Evolutionary conservation across 2,113 vertebrate genomes (phyloP), one percentile per base, ranked within the genome.

Genomic region (Brachirus orientalis): DNA sequence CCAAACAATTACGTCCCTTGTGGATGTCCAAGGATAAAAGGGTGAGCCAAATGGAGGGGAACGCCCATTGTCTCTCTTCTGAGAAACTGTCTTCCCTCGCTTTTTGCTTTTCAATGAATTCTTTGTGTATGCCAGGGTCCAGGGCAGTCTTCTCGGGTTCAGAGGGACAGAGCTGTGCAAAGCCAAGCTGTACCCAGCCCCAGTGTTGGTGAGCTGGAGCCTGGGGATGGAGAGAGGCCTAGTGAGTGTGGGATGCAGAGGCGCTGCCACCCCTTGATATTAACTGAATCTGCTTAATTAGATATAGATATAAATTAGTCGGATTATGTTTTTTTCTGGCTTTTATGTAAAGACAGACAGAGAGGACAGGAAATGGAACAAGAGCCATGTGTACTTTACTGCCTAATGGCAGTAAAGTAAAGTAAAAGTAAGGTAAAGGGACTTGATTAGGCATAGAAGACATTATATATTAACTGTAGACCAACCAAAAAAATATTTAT

Each of bases 1-100:
- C 81, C 74, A 68, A 89, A 93, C 92, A 92, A 92, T 91, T 82
- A 83, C 47, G 28, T 90, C 89, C 87, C 87, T 92, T 94, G 92
- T 92, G 88, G 81, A 90, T 48, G 69, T 78, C 79, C 43, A 53
- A 87, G 84, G 86, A 91, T 92, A 87, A 92, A 90, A 90, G 86
- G 79, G 63, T 73, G 81, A 89, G 85, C 80, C 78, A 84, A 91
- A 87, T 69, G 84, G 79, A 89, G 91, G 86, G 90, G 82, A 89
- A 88, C 63, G 69, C 75, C 87, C 79, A 92, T 92, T 94, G 91
- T 92, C 85, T 81, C 86, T 43, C 74, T 89, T 73, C 88, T 92
- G 89, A 92, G 90, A 92, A 92, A 89, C 84, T 85, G 86, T 89
- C 82, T 89, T 91, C 83, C 71, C 83, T 90, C 57, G 63, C 77